These are phyloP conservation scores for Mormyrus lacerda DNA, from an alignment of 2,113 vertebrate species.

Conservation along the genomic window DNA sequence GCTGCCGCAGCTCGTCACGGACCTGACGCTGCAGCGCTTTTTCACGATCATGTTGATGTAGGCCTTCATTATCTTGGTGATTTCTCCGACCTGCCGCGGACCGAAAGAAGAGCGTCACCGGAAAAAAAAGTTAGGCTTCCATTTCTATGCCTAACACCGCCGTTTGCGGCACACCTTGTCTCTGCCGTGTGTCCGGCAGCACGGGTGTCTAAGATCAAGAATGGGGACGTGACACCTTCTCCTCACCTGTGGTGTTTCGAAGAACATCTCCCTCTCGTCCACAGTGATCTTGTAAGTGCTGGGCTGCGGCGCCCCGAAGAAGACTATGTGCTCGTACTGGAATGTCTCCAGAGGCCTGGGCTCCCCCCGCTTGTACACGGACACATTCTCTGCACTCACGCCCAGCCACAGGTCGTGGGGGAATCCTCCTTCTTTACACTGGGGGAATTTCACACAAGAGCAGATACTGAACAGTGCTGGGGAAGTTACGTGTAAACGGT, in stretches of 20 bases:
- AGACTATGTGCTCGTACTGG: slow-evolving; percentile 79
- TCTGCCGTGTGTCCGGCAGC: not conserved
- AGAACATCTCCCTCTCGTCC: slow-evolving; percentile 89
- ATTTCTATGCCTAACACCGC: not conserved
- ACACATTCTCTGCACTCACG: slow-evolving; percentile 77
- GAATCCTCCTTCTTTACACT: slow-evolving; percentile 86
- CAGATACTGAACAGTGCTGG: not conserved
- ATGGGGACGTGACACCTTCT: not conserved
- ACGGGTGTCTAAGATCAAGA: not conserved
- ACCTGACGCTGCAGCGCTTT: slow-evolving; percentile 82
- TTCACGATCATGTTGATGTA: slow-evolving; percentile 94
- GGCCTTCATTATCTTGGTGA: slow-evolving; percentile 91
- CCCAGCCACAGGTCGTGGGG: slow-evolving; percentile 82
- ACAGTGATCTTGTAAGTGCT: slow-evolving; percentile 87
- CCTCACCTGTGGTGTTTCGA: slow-evolving; percentile 79
- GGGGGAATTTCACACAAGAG: slow-evolving; percentile 19
- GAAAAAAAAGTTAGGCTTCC: not conserved
- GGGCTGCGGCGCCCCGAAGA: slow-evolving; percentile 75
- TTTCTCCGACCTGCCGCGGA: slow-evolving; percentile 71
- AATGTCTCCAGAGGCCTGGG: slow-evolving; percentile 79
- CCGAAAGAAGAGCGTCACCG: not conserved
- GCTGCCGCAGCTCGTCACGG: slow-evolving; percentile 68
- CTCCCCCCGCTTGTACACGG: slow-evolving; percentile 76
- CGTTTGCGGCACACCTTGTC: not conserved
- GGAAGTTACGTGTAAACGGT: too few species aligned